Evolutionary conservation across 2,797 vertebrate genomes (phyloP).

Genomic region (Liasis olivaceus): DNA sequence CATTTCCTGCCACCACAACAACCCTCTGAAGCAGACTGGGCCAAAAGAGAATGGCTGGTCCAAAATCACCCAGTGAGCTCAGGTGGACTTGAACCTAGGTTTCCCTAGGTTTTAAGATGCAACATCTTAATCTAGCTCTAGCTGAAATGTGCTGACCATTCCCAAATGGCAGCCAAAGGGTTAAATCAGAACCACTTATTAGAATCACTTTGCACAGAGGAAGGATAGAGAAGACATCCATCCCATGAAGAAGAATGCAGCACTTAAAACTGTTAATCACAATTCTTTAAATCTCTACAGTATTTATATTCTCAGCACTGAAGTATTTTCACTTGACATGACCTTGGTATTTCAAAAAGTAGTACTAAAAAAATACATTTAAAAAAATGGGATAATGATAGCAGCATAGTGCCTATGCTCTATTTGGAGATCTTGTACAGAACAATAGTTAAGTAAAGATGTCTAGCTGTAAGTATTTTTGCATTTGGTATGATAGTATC

Average conservation of each 20-base stretch:
- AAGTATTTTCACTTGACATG: background rate
- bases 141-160: background rate
- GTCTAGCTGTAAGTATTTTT: background rate
- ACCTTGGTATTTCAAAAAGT: background rate
- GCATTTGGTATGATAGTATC: background rate
- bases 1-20: background rate
- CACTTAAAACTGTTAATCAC: background rate
- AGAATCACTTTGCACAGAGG: background rate
- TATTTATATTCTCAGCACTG: background rate
- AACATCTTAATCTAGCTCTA: background rate
- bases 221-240: background rate
- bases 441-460: background rate
- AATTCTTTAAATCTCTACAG: background rate
- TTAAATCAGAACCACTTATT: background rate
- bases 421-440: background rate
- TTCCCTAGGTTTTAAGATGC: background rate
- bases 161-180: background rate
- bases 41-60: background rate
- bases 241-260: background rate
- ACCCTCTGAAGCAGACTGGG: background rate
- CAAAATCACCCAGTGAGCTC: background rate
- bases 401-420: background rate
- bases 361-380: background rate
- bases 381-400: background rate
- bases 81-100: background rate